phyloP scores from a whole-genome alignment of 2,113 vertebrate genomes.

The Oreotragus oreotragus region DNA sequence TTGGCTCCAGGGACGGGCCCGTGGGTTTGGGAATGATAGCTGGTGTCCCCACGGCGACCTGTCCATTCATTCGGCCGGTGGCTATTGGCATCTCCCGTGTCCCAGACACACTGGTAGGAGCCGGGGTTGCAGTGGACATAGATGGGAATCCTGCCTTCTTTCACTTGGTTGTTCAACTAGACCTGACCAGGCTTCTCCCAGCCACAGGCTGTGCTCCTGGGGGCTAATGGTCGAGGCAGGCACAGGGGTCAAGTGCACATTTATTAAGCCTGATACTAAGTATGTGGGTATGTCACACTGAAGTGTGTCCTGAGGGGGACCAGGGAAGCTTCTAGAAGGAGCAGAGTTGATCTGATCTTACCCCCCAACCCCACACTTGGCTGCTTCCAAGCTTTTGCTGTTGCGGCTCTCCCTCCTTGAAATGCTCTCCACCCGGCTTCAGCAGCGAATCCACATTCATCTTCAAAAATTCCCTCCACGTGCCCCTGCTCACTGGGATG shows the following conservation, averaged over 20 bases:
- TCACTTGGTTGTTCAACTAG: background rate
- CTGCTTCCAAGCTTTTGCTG: background rate
- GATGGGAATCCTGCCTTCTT: accelerated
- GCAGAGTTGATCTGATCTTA: background rate
- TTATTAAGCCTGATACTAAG: background rate
- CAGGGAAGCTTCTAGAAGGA: background rate
- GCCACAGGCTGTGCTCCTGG: background rate
- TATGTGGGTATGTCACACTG: background rate
- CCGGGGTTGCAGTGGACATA: background rate
- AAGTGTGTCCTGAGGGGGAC: background rate
- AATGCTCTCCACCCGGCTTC: accelerated
- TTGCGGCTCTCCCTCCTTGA: accelerated
- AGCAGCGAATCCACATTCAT: background rate
- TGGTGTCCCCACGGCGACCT: accelerated
- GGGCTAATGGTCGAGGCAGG: background rate
- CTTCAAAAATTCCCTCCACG: background rate
- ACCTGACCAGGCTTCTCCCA: too few relatives aligned
- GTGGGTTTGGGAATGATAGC: accelerated
- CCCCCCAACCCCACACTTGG: accelerated
- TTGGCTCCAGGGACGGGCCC: background rate
- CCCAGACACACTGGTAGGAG: background rate
- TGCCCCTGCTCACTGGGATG: accelerated
- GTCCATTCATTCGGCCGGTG: background rate
- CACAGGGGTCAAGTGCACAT: background rate
- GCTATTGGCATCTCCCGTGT: accelerated